Base-by-base conservation (phyloP, 2,113 vertebrate species). In the Muntiacus muntjak region DNA sequence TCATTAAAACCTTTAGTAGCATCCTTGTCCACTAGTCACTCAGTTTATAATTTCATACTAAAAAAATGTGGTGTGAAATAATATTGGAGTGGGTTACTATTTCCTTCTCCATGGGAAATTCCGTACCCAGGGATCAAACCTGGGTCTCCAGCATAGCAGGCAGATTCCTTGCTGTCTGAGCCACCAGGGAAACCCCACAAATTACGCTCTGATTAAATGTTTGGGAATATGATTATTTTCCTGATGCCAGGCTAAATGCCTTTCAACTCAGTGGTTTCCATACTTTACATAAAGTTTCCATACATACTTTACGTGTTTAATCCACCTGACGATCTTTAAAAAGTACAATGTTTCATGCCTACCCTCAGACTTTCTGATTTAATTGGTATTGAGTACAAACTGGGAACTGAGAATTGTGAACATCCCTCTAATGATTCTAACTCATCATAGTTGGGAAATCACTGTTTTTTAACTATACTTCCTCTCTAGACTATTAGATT, bases 161-260 rank as follows among this genome's bases (percentile, higher is more conserved):
- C 4, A 71, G 64, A 36, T 71, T 36, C 64, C n/a, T 71, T 71
- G 17, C 64, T 71, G 64, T 71, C 64, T 71, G n/a, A 71, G 9
- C 64, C 7, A 71, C 64, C 64, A 21, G n/a, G n/a, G n/a, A 74
- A 74, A 5, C 36, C 10, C 43, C 52, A 83, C 4, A 89, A 12
- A 5, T 50, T 76, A 90, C 40, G 78, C 52, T 85, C 85, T 67
- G 15, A 78, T 26, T 50, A 21, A 1, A 5, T 58, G 2, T 91
- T 95, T 91, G 47, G 33, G 26, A 92, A 25, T 64, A 83, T 40
- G 50, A n/a, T 82, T 54, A n/a, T 84, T 91, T 82, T 90, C 26
- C 33, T 76, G 4, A 89, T 87, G 10, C 6, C 3, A 76, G 23
- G 55, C 8, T 82, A 55, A 50, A 30, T 71, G 14, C 21, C 26